Base-by-base conservation (phyloP, 1,140 invertebrate species). In the Chymomyza costata region DNA sequence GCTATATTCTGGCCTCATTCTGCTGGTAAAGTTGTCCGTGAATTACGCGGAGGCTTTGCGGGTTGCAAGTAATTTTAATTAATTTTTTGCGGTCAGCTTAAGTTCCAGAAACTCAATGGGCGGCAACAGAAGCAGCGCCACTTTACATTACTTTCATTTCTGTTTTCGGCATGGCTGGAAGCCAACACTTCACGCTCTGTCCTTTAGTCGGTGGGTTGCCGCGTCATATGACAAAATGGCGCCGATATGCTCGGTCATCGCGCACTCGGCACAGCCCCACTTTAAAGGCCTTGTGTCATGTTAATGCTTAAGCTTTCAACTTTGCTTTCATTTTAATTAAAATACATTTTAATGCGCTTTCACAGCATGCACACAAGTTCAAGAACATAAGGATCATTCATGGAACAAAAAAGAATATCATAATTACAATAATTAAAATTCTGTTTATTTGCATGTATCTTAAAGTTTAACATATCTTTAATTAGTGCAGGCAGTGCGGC, bases 301-400 rank as follows among this genome's bases (percentile, higher is more conserved):
- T 61, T 34, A 57, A 62, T 49, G 40, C 53, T 58, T 54, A 52
- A 65, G 62, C 62, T 38, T 19, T 58, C 53, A 80, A 68, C 64
- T 68, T 80, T 68, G 73, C 73, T 78, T 80, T 68, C 59, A 17
- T 78, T 78, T 78, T 78, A 78, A 78, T 78, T 78, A 78, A 78
- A 78, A 56, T 66, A 55, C 52, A 47, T 78, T 78, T 80, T 78
- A 78, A 78, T 78, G 73, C 74, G 71, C 39, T 60, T 67, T 59
- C 16, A 19, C 47, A 19, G 30, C 10, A 16, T 8, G 14, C 11
- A 21, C n/a, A n/a, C n/a, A n/a, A n/a, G n/a, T n/a, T n/a, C n/a
- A n/a, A n/a, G n/a, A n/a, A n/a, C n/a, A n/a, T n/a, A n/a, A n/a
- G n/a, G n/a, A n/a, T n/a, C n/a, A n/a, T n/a, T n/a, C n/a, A n/a